These are phyloP conservation scores for Himalopsyche anomala DNA, from an alignment of 2,888 invertebrate genomes.

Conservation along the genomic window DNA sequence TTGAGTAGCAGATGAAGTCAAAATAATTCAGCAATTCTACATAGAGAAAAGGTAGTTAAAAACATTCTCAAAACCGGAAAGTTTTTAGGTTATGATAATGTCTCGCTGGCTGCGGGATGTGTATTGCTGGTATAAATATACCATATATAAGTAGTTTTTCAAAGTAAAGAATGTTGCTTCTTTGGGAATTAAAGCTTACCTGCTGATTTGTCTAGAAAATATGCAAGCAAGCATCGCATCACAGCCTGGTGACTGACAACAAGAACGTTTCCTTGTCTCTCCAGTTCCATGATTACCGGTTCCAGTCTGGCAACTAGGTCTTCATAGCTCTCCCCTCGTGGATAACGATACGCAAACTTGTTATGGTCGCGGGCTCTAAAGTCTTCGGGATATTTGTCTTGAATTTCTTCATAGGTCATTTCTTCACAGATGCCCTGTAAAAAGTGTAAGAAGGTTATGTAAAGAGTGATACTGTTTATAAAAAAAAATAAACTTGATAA, in stretches of 20 bases:
- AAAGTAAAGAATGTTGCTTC: too few relatives aligned
- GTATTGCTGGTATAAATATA: too few relatives aligned
- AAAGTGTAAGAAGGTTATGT: neutral
- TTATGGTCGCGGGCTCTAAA: constrained; percentile 97
- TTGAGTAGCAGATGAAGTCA: too few relatives aligned
- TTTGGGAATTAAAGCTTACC: constrained; percentile 74
- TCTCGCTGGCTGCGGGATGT: too few relatives aligned
- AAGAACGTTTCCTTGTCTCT: constrained; percentile 96
- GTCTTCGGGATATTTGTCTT: constrained; percentile 94
- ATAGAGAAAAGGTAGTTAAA: too few relatives aligned
- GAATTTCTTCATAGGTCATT: constrained; percentile 99
- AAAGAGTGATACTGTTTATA: too few relatives aligned
- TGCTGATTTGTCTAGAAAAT: constrained; percentile 96
- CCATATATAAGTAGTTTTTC: too few relatives aligned
- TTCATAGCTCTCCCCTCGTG: constrained; percentile 96
- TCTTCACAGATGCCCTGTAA: constrained; percentile 97
- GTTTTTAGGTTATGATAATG: too few relatives aligned
- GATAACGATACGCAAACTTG: constrained; percentile 96
- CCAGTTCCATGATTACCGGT: constrained; percentile 99
- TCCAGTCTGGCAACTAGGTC: constrained; percentile 98
- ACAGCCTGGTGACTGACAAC: constrained; percentile 99
- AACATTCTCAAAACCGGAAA: too few relatives aligned
- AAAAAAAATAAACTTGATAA: too few relatives aligned
- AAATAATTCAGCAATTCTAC: too few relatives aligned
- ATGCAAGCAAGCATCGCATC: constrained; percentile 95